Evolutionary conservation across 2,797 vertebrate genomes (phyloP).

Genomic region (Girardinus metallicus): DNA sequence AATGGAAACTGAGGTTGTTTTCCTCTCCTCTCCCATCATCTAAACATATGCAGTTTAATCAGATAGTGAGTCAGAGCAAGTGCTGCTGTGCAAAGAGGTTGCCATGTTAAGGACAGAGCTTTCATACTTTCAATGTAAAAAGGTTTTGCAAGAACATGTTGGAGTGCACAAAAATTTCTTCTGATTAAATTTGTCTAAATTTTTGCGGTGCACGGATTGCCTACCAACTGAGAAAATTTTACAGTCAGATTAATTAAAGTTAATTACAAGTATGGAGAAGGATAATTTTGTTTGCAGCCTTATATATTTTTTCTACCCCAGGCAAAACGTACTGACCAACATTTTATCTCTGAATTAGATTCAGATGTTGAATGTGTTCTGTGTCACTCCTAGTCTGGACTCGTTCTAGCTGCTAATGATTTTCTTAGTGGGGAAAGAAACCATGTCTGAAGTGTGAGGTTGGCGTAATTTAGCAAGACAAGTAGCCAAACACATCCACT

Average conservation of each 20-base stretch:
- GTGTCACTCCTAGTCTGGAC: slow-evolving; percentile 19
- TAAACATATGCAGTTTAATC: slow-evolving; percentile 77
- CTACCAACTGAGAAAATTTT: slow-evolving; percentile 40
- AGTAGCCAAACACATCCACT: slow-evolving; percentile 70
- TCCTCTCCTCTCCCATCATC: slow-evolving; percentile 59
- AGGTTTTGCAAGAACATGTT: slow-evolving; percentile 39
- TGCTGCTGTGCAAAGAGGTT: slow-evolving; percentile 61
- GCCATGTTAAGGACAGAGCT: slow-evolving; percentile 60
- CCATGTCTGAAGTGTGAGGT: slow-evolving; percentile 44
- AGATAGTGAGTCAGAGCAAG: slow-evolving; percentile 65
- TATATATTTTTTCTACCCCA: slow-evolving; percentile 15
- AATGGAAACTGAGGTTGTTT: slow-evolving; percentile 75
- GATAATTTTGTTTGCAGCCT: slow-evolving; percentile 35
- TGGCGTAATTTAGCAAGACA: slow-evolving; percentile 68
- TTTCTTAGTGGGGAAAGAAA: slow-evolving; percentile 33
- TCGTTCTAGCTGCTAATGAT: slow-evolving; percentile 36
- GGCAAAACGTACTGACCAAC: slow-evolving; percentile 16
- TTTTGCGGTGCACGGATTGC: slow-evolving; percentile 28
- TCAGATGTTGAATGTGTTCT: slow-evolving; percentile 14
- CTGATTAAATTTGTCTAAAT: slow-evolving; percentile 43
- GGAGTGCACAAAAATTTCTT: slow-evolving; percentile 21
- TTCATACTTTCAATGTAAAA: slow-evolving; percentile 34
- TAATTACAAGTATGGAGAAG: slow-evolving; percentile 33
- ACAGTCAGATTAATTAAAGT: slow-evolving; percentile 54
- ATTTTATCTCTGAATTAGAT: slow-evolving; percentile 20